phyloP scores from a whole-genome alignment of 2,888 invertebrate species.

The Chamaedrilus cognettii region DNA sequence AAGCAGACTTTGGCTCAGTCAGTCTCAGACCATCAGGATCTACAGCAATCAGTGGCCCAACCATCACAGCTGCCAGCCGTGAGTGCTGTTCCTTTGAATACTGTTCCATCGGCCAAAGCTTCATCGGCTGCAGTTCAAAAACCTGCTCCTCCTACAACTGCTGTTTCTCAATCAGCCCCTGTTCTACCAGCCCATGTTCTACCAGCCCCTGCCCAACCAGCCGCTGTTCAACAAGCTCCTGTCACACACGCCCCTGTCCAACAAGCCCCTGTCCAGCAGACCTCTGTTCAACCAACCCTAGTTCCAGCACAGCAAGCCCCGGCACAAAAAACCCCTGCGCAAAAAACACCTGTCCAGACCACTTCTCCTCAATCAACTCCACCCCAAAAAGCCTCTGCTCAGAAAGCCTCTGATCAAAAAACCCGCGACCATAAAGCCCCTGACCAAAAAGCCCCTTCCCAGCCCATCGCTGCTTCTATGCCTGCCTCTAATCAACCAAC shows the following conservation, averaged over 20 bases:
- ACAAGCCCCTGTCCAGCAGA: background rate
- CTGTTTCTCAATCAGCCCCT: no score
- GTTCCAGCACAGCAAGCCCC: background rate
- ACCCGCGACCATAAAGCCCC: background rate
- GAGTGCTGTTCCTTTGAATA: background rate
- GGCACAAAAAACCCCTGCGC: background rate
- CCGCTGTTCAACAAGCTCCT: background rate
- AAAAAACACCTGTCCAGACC: background rate
- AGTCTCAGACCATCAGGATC: no score
- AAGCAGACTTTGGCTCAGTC: no score
- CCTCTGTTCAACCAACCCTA: background rate
- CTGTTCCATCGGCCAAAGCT: background rate
- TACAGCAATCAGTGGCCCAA: no score
- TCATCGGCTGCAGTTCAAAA: background rate
- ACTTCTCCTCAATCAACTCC: background rate
- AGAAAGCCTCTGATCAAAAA: background rate
- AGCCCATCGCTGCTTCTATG: no score
- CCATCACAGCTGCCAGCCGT: no score
- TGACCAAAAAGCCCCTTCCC: no score
- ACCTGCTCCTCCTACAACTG: background rate
- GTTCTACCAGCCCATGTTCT: background rate
- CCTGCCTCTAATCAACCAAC: no score
- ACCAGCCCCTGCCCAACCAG: background rate
- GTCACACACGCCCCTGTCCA: background rate
- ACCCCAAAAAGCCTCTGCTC: background rate